These are phyloP conservation scores for Sapayoa aenigma DNA, from an alignment of 2,113 vertebrate genomes.

Conservation along the genomic window DNA sequence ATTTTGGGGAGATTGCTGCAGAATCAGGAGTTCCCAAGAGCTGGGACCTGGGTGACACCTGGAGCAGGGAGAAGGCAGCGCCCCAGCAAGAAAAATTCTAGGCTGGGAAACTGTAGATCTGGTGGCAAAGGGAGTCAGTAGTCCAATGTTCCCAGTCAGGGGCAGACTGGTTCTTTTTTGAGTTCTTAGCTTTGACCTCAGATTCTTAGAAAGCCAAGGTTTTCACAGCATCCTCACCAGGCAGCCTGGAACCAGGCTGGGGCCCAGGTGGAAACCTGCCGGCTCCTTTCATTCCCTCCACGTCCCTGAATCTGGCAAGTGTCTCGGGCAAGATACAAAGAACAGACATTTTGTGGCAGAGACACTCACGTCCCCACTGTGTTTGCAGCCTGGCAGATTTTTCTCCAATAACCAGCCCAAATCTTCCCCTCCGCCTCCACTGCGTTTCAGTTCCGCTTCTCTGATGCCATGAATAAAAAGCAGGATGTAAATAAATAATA, in stretches of 20 bases:
- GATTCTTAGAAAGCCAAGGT: background rate
- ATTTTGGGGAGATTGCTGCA: background rate
- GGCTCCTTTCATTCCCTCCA: background rate
- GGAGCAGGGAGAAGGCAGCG: background rate
- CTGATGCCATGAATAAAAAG: background rate
- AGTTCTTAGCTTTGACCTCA: background rate
- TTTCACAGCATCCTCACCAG: background rate
- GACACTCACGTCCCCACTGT: background rate
- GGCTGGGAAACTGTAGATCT: accelerated
- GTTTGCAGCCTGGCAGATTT: background rate
- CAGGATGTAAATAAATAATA: background rate
- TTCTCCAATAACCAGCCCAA: background rate
- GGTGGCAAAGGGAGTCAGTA: background rate
- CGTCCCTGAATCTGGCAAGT: background rate
- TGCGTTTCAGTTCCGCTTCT: accelerated
- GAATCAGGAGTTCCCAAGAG: background rate
- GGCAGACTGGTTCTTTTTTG: background rate
- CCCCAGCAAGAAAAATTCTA: background rate
- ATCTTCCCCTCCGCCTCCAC: background rate
- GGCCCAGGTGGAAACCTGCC: background rate
- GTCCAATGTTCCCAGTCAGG: too few relatives aligned
- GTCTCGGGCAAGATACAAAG: background rate
- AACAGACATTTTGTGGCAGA: background rate
- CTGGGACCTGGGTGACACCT: background rate
- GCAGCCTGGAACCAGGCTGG: background rate